These are phyloP conservation scores for Phenacoccus solenopsis DNA, from an alignment of 1,140 invertebrate genomes.

Conservation along the genomic window DNA sequence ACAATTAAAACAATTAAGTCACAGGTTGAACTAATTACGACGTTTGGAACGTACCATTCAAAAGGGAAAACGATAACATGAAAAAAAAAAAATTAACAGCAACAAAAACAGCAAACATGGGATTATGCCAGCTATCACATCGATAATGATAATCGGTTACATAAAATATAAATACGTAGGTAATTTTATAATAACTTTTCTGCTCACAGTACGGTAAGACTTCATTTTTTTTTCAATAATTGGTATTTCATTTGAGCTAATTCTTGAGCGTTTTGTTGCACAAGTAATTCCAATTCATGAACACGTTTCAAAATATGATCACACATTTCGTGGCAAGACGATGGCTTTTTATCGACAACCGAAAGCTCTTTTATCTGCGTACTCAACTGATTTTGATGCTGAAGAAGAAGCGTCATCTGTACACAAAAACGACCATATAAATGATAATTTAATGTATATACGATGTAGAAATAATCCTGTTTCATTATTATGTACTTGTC, in stretches of 20 bases:
- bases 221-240: conserved; percentile 21
- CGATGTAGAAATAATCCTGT: too few relatives aligned
- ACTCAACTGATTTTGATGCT: conserved; percentile 23
- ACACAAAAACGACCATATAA: neutral
- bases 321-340: conserved; percentile 24
- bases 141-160: too few relatives aligned
- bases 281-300: conserved; percentile 24
- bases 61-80: too few relatives aligned
- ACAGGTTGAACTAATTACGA: too few relatives aligned
- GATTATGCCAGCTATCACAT: too few relatives aligned
- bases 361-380: conserved; percentile 21
- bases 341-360: conserved; percentile 18
- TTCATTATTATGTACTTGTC: conserved; percentile 27
- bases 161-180: too few relatives aligned
- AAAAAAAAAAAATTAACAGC: too few relatives aligned
- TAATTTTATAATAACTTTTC: too few relatives aligned
- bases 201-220: too few relatives aligned
- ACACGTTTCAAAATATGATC: conserved; percentile 25
- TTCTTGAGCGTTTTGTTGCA: conserved; percentile 24
- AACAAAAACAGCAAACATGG: too few relatives aligned
- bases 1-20: too few relatives aligned
- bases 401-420: conserved; percentile 24
- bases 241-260: conserved; percentile 25
- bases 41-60: too few relatives aligned
- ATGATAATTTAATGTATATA: neutral